Evolutionary conservation across 2,113 vertebrate genomes (phyloP).

Genomic region (Nicator chloris): DNA sequence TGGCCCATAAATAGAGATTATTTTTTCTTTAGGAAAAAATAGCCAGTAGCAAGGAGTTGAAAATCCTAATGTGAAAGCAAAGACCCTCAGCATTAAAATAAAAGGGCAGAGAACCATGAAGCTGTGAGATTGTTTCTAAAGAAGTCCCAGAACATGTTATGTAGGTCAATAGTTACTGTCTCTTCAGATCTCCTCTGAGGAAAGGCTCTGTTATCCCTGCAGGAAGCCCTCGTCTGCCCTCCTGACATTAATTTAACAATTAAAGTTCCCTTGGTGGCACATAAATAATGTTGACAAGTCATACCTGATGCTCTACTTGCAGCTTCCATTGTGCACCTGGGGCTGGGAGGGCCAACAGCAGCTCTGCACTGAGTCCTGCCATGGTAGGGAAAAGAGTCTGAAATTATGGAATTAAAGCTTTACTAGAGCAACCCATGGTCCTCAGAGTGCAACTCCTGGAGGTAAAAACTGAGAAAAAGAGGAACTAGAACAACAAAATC

Average conservation of each 20-base stretch:
- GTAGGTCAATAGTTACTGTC: conserved; percentile 57
- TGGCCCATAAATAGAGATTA: not conserved
- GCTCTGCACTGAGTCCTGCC: not conserved
- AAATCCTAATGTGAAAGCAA: not conserved
- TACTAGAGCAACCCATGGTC: not conserved
- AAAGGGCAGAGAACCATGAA: not conserved
- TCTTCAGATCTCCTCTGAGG: not conserved
- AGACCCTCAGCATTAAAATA: not conserved
- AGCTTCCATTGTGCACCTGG: not conserved
- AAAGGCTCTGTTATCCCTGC: not conserved
- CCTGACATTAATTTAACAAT: conserved; percentile 12
- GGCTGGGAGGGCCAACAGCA: not conserved
- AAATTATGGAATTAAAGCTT: not conserved
- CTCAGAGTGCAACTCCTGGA: not conserved
- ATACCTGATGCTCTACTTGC: not conserved
- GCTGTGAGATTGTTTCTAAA: conserved; percentile 5
- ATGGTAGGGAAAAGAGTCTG: not conserved
- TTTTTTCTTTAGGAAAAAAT: not conserved
- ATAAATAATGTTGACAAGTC: not conserved
- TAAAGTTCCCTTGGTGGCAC: not conserved
- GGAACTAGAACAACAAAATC: not conserved
- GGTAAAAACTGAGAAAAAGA: not conserved
- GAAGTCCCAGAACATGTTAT: conserved; percentile 35
- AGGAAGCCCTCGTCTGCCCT: conserved; percentile 26
- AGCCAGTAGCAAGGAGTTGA: not conserved